Evolutionary conservation across 2,113 vertebrate genomes (phyloP), one percentile per base, ranked within the genome.

Genomic region (Brevimyrus niger): DNA sequence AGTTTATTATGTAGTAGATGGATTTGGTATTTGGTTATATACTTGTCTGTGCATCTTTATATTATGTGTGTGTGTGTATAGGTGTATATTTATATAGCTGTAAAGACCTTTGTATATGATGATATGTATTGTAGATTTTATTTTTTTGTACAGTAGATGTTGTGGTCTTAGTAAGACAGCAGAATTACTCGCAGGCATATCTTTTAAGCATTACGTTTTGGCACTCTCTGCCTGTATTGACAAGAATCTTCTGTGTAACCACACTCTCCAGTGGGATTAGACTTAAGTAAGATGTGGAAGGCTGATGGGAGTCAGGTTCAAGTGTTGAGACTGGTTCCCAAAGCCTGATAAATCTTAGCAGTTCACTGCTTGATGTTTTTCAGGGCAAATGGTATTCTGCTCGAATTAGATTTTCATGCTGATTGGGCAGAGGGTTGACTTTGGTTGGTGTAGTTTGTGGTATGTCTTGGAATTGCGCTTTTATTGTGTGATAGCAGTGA

Each of bases 291-390:
- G 38, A 23, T 44, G 53, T 46, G 19, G 31, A 87, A 44, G 50
- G 38, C 38, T 87, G 87, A 69, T 73, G 61, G 50, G n/a, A 88
- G 61, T 88, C 44, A 76, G 19, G n/a, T 73, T 88, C 46, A 84
- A 84, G 44, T 84, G 44, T 47, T 80, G 61, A 27, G 15, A 73
- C 65, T 88, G 61, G 69, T 38, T 88, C 31, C 17, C 8, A 88
- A 65, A 80, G 23, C 27, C 17, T 51, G 53, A 44, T 44, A 87
- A 46, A 76, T 76, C 65, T 88, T 44, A 38, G 86, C 31, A 38
- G 47, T 53, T 87, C 50, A 53, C n/a, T 88, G 35, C 47, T 38
- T 88, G 7, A 88, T 80, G 65, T 48, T 53, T 82, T 51, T 69
- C 27, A 31, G 48, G 73, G 73, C 73, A 80, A 80, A 80, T 80